These are phyloP conservation scores for Dipodomys ordii DNA, from an alignment of 2,113 vertebrate species.

Conservation along the genomic window DNA sequence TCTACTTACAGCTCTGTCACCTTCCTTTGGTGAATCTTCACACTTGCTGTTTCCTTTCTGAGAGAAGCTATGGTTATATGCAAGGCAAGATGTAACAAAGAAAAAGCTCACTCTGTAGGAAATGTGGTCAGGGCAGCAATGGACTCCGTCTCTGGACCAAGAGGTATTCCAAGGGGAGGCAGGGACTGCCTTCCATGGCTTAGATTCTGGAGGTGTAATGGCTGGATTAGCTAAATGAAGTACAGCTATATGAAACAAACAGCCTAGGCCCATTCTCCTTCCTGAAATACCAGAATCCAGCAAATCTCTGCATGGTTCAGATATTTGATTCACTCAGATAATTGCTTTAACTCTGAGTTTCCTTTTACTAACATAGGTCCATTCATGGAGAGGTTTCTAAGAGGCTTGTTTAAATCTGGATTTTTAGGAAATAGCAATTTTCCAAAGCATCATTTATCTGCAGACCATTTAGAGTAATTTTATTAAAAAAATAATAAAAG, in stretches of 20 bases:
- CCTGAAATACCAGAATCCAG: not conserved
- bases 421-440: conserved; percentile 65
- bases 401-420: conserved; percentile 58
- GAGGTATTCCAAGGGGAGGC: not conserved
- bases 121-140: not conserved
- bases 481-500: conserved; percentile 74
- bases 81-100: not conserved
- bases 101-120: conserved; percentile 32
- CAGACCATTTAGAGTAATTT: conserved; percentile 68
- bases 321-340: conserved; percentile 31
- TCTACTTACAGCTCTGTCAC: conserved; percentile 38
- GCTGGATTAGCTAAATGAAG: not conserved
- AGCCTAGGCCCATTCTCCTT: not conserved
- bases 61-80: not conserved
- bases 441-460: conserved; percentile 41
- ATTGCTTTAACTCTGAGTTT: conserved; percentile 53
- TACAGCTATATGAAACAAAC: not conserved
- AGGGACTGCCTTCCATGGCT: not conserved
- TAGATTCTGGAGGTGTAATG: too few relatives aligned
- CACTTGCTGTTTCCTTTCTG: conserved; percentile 31
- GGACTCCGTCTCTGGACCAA: not conserved
- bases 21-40: conserved; percentile 52
- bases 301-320: not conserved
- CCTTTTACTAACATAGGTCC: conserved; percentile 17
- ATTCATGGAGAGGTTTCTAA: conserved; percentile 29